Percentiles rank a stretch among this genome's conserved stretches.
These are phyloP conservation scores for Pangasius krempfi DNA, from an alignment of 2,797 vertebrate genomes.

Conservation along the genomic window DNA sequence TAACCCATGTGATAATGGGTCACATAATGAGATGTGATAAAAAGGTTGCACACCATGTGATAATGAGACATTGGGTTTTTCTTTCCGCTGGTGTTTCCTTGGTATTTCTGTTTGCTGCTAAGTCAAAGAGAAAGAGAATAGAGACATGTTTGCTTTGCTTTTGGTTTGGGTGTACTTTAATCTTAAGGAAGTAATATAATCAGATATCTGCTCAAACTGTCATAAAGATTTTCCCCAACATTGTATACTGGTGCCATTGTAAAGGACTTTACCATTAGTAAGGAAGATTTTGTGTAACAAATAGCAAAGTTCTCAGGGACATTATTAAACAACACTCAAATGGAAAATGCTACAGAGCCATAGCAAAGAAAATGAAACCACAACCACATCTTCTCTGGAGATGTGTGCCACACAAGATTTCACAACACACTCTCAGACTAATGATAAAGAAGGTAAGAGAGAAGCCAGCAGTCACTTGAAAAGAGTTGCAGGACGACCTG, in stretches of 20 bases:
- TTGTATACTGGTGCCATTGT: neutral
- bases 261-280: neutral
- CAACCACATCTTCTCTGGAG: neutral
- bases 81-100: neutral
- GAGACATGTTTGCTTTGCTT: neutral
- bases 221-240: neutral
- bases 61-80: neutral
- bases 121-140: neutral
- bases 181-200: neutral
- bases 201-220: neutral
- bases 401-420: neutral
- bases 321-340: neutral
- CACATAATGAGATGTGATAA: slow-evolving; percentile 30
- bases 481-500: neutral
- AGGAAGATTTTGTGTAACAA: neutral
- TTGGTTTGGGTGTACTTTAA: neutral
- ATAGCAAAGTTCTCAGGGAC: neutral
- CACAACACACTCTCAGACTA: neutral
- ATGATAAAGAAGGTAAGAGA: neutral
- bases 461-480: neutral
- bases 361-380: neutral
- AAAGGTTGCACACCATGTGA: neutral
- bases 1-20: slow-evolving; percentile 19
- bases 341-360: neutral
- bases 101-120: neutral